Evolutionary conservation across 1,140 invertebrate species (phyloP), one percentile per base, ranked within the genome.

Genomic region (Drosophila sucinea): DNA sequence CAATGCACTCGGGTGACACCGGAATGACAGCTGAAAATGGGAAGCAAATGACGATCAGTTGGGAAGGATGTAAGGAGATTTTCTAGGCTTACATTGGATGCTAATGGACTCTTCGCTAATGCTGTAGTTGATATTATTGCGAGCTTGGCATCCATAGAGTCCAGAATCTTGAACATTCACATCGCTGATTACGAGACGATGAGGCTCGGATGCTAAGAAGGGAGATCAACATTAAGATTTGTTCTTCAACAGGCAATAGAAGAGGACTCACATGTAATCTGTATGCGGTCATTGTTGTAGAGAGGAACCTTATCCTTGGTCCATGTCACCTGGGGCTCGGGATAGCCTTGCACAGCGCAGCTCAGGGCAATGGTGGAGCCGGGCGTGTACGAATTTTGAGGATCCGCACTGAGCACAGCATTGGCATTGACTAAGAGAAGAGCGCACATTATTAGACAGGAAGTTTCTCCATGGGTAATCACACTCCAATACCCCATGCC

Each of bases 321-420:
- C 97, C 97, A 98, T 41, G 93, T 92, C 0, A 97, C 95, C 65
- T 93, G 92, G 3, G 96, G 96, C 40, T 93, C 91, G 1, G 97
- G 96, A 92, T 95, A 95, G 2, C 97, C 97, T 58, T 95, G 94
- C 8, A 96, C 96, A 5, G 94, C 93, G 91, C 97, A 98, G n/a
- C 93, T 93, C 47, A 98, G 93, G 41, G 91, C 93, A 55, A 98
- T 93, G 67, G 95, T 94, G 47, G 94, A 93, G 54, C 95, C 96
- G 55, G 94, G 93, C 1, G 93, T 92, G 86, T 94, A 96, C 55
- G 91, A 93, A 33, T 92, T 93, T 32, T 90, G 76, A 11, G 94
- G 93, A 60, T 93, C 80, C 51, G 93, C 77, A 1, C 93, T 93
- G 44, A 96, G 92, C 69, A 94, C 95, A 7, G 94, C 94, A 60